phyloP scores from a whole-genome alignment of 1,140 invertebrate species.

The Lasaia peninsularis region DNA sequence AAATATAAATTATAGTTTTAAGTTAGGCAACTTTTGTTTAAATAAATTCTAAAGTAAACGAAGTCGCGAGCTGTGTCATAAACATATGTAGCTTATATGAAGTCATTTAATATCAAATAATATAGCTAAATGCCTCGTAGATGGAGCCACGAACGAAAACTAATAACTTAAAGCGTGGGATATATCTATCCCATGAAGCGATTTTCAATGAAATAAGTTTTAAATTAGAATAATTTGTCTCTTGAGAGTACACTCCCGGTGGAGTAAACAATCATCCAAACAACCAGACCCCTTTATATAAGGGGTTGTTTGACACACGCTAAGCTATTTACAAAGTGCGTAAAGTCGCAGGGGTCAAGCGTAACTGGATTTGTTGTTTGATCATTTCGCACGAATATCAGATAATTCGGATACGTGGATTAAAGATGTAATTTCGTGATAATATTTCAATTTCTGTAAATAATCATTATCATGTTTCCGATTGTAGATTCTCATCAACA shows the following conservation, averaged over 20 bases:
- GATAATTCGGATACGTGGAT: conserved; percentile 36
- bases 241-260: conserved; percentile 40
- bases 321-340: not conserved
- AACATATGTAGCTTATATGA: too few relatives aligned
- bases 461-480: too few relatives aligned
- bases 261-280: conserved; percentile 23
- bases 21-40: too few relatives aligned
- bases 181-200: conserved; percentile 3
- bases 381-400: conserved; percentile 57
- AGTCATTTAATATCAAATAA: too few relatives aligned
- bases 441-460: too few relatives aligned
- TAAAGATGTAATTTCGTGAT: conserved; percentile 38
- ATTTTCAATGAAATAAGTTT: conserved; percentile 32
- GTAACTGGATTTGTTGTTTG: conserved; percentile 1
- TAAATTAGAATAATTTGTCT: conserved; percentile 53
- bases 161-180: conserved; percentile 37
- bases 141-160: too few relatives aligned
- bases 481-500: too few relatives aligned
- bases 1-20: too few relatives aligned
- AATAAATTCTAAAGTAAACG: too few relatives aligned
- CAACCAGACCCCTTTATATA: conserved; percentile 31
- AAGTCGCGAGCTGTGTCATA: too few relatives aligned
- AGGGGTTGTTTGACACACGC: too few relatives aligned
- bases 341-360: not conserved
- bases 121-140: too few relatives aligned